A percentile compares a stretch with the other conserved stretches of the same genome.
Conservation (phyloP, 2,113 vertebrate species). For the Clarias magur region DNA sequence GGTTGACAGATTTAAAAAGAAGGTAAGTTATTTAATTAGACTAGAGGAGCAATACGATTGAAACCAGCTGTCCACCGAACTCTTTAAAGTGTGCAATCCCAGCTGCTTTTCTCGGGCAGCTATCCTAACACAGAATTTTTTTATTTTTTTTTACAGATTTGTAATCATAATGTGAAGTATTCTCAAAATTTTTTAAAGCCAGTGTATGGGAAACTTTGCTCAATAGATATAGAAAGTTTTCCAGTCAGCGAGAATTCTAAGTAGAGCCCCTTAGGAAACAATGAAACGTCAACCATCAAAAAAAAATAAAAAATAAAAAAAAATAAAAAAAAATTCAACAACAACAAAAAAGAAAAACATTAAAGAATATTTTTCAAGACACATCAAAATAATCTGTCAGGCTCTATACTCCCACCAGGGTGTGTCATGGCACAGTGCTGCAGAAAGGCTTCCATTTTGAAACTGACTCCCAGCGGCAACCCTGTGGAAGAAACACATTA, state of each 20-base stretch:
- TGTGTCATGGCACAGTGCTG: neutral
- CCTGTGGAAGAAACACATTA: neutral
- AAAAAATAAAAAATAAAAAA: neutral
- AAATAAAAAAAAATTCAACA: no score
- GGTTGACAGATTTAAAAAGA: conserved; percentile 17
- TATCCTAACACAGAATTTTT: neutral
- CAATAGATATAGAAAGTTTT: neutral
- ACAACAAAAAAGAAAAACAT: neutral
- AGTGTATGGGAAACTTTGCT: neutral
- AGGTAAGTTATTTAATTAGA: conserved; percentile 44
- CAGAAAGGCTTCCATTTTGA: neutral
- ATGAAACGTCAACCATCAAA: neutral
- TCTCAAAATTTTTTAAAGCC: neutral
- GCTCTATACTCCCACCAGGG: neutral
- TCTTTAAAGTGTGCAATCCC: conserved; percentile 5
- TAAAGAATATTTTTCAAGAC: neutral
- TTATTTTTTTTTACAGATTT: neutral
- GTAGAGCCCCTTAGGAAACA: neutral
- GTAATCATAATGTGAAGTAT: neutral
- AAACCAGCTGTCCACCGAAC: conserved; percentile 12
- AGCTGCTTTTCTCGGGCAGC: conserved; percentile 23
- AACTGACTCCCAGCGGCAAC: neutral
- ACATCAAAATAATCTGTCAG: neutral
- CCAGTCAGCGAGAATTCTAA: neutral
- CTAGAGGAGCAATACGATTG: conserved; percentile 35